These are phyloP conservation scores for Enteromius thamalakanensis DNA, from an alignment of 2,797 vertebrate genomes.

Conservation along the genomic window DNA sequence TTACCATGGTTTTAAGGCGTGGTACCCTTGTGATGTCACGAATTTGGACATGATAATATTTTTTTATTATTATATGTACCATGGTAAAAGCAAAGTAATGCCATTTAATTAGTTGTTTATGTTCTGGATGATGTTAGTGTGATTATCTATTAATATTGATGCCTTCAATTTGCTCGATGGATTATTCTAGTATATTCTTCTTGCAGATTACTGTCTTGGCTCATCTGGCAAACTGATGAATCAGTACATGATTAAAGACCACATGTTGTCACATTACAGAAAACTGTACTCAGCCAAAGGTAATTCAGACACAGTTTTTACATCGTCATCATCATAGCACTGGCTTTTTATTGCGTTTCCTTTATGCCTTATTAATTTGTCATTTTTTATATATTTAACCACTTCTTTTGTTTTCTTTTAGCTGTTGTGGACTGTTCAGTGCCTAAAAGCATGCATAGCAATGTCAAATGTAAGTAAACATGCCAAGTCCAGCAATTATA, in stretches of 20 bases:
- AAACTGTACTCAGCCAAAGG: constrained; percentile 95
- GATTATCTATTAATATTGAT: background rate
- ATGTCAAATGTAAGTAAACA: constrained; percentile 88
- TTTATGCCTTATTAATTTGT: background rate
- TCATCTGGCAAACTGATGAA: constrained; percentile 79
- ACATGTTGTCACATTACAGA: constrained; percentile 94
- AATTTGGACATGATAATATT: background rate
- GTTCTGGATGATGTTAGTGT: background rate
- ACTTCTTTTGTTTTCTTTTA: constrained; percentile 67
- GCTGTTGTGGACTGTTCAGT: constrained; percentile 87
- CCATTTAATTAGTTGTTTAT: background rate
- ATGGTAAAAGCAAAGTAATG: background rate
- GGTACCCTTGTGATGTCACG: background rate
- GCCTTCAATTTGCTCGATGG: background rate
- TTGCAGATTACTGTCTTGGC: constrained; percentile 84
- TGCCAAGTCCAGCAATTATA: background rate
- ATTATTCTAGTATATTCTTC: constrained; percentile 58
- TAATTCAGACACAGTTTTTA: constrained; percentile 54
- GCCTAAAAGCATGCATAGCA: constrained; percentile 85
- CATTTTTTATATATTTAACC: constrained; percentile 14
- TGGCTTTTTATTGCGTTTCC: background rate
- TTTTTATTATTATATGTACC: background rate
- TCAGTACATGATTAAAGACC: constrained; percentile 86
- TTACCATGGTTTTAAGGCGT: background rate
- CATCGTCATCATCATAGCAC: background rate